Evolutionary conservation across 2,888 invertebrate genomes (phyloP).

Genomic region (Xestobium rufovillosum): DNA sequence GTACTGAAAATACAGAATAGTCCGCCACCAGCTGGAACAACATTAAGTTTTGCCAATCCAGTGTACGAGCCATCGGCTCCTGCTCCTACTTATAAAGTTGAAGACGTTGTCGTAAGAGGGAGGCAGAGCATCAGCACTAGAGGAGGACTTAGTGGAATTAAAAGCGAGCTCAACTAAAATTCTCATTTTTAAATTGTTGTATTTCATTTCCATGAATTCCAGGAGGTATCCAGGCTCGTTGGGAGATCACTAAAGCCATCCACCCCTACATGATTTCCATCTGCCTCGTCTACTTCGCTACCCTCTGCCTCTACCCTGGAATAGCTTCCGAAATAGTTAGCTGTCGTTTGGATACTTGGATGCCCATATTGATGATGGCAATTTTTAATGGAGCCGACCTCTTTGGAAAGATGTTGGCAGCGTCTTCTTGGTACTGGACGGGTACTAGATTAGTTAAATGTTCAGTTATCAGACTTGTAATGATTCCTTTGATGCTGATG

Average conservation of each 20-base stretch:
- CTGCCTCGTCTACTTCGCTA: slow-evolving; percentile 81
- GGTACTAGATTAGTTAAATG: slow-evolving; percentile 68
- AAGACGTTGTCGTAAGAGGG: slow-evolving; percentile 64
- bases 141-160: slow-evolving; percentile 47
- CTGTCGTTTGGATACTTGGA: slow-evolving; percentile 77
- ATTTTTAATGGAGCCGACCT: slow-evolving; percentile 83
- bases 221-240: slow-evolving; percentile 66
- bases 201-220: slow-evolving; percentile 23
- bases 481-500: slow-evolving; percentile 74
- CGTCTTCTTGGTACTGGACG: slow-evolving; percentile 78
- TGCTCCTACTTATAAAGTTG: slow-evolving; percentile 60
- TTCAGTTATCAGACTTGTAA: slow-evolving; percentile 61
- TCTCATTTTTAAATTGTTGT: too few species aligned
- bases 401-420: slow-evolving; percentile 72
- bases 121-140: slow-evolving; percentile 45
- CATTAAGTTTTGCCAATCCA: slow-evolving; percentile 76
- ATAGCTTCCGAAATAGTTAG: slow-evolving; percentile 83
- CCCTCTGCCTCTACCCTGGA: slow-evolving; percentile 83
- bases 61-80: slow-evolving; percentile 70
- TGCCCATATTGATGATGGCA: slow-evolving; percentile 87
- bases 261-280: slow-evolving; percentile 90
- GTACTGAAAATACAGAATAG: slow-evolving; percentile 69
- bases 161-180: slow-evolving; percentile 39
- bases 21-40: slow-evolving; percentile 50
- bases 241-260: slow-evolving; percentile 75